Evolutionary conservation across 1,140 invertebrate species (phyloP).

Genomic region (Hormaphis cornu): DNA sequence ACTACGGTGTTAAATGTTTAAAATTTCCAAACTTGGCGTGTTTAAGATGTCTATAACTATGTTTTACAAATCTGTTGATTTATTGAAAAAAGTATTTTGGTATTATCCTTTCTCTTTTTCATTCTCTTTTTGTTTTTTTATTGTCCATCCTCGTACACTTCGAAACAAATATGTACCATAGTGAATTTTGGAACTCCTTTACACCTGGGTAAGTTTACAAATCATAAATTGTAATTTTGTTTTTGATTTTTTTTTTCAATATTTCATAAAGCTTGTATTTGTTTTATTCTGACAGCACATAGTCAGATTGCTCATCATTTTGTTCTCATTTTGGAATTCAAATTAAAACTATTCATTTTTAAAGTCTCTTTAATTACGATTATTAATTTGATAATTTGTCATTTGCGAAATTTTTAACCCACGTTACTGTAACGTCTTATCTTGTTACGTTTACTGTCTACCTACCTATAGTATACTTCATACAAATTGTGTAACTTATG

Average conservation of each 20-base stretch:
- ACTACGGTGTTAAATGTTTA: neutral
- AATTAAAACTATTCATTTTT: too few species aligned
- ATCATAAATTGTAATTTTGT: conserved; percentile 34
- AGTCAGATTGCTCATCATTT: conserved; percentile 31
- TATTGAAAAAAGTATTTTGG: conserved; percentile 32
- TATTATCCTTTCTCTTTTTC: conserved; percentile 36
- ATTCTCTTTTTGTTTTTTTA: conserved; percentile 43
- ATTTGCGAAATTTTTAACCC: conserved; percentile 20
- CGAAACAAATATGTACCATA: conserved; percentile 45
- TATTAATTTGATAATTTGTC: conserved; percentile 15
- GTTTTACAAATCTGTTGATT: conserved; percentile 3
- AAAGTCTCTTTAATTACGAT: neutral
- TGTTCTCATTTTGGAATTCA: conserved; percentile 24
- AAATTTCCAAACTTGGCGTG: neutral
- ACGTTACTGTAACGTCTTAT: conserved; percentile 5
- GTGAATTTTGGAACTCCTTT: conserved; percentile 95
- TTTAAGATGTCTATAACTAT: neutral
- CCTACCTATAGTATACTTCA: too few species aligned
- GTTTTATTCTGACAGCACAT: conserved; percentile 30
- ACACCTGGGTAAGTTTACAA: conserved; percentile 82
- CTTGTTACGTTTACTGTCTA: too few species aligned
- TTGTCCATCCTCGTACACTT: conserved; percentile 41
- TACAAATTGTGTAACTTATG: too few species aligned
- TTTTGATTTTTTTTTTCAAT: conserved; percentile 31
- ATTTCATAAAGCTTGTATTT: conserved; percentile 30